phyloP scores from a whole-genome alignment of 2,888 invertebrate genomes.

The Eugnorisma glareosa region DNA sequence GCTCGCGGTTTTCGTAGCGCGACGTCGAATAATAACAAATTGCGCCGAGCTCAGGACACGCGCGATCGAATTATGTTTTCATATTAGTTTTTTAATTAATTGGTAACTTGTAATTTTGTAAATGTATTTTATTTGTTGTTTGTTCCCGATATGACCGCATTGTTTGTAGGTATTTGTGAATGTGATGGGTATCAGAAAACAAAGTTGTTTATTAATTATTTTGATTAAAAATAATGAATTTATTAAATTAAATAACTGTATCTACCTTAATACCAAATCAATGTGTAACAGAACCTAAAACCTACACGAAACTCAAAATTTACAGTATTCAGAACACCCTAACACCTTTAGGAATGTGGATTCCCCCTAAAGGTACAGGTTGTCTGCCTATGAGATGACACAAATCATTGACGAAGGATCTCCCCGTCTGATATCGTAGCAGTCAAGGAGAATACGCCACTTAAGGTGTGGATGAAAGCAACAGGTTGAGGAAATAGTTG shows the following conservation, averaged over 20 bases:
- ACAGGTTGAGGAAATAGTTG: conserved; percentile 28
- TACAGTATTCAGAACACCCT: neutral
- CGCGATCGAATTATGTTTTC: conserved; percentile 77
- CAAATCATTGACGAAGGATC: conserved; percentile 15
- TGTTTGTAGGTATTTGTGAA: conserved; percentile 49
- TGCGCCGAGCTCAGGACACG: conserved; percentile 75
- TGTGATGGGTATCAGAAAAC: conserved; percentile 15
- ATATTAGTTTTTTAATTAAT: conserved; percentile 78
- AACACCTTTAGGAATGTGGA: neutral
- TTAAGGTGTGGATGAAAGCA: conserved; percentile 7
- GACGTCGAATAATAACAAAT: conserved; percentile 81
- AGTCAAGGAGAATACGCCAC: conserved; percentile 26
- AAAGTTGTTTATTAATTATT: conserved; percentile 12
- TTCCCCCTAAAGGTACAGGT: neutral
- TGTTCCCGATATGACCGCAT: conserved; percentile 49
- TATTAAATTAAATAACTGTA: neutral
- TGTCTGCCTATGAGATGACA: neutral
- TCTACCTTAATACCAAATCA: neutral
- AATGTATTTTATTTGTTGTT: conserved; percentile 56
- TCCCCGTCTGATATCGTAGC: neutral
- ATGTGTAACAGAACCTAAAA: neutral
- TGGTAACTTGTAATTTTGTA: conserved; percentile 62
- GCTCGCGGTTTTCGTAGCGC: conserved; percentile 82
- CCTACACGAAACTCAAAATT: neutral
- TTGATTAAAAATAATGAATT: neutral